These are phyloP conservation scores for Melanotaenia parkinsoni DNA, from an alignment of 2,797 vertebrate genomes.

Conservation along the genomic window DNA sequence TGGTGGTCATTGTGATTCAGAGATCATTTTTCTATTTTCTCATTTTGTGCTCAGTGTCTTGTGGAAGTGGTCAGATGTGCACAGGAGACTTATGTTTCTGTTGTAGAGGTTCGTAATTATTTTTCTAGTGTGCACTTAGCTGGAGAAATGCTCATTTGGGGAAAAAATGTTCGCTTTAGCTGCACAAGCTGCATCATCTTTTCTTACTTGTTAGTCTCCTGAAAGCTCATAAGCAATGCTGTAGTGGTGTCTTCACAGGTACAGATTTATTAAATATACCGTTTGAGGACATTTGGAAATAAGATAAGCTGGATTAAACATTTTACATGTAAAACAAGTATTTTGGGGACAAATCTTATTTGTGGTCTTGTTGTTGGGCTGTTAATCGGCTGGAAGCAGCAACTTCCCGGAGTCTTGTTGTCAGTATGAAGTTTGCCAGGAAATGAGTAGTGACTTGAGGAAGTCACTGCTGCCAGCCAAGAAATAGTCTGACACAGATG, in stretches of 20 bases:
- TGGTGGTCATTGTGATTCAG: conserved; percentile 35
- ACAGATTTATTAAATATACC: not conserved
- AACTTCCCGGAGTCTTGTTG: conserved; percentile 4
- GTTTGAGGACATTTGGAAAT: not conserved
- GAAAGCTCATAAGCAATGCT: not conserved
- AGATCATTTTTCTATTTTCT: conserved; percentile 44
- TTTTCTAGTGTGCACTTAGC: not conserved
- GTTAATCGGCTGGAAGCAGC: not conserved
- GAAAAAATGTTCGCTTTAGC: conserved; percentile 34
- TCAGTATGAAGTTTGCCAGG: conserved; percentile 3
- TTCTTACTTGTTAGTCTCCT: conserved; percentile 13
- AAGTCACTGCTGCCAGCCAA: conserved; percentile 5
- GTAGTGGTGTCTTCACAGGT: too few relatives aligned
- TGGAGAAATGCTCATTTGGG: conserved; percentile 11
- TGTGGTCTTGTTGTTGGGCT: not conserved
- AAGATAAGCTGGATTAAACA: not conserved
- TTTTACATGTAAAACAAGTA: not conserved
- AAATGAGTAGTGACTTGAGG: conserved; percentile 3
- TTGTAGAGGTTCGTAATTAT: not conserved
- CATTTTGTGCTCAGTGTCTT: conserved; percentile 30
- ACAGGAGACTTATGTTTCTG: not conserved
- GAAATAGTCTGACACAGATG: not conserved
- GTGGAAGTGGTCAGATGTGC: conserved; percentile 8
- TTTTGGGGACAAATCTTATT: not conserved
- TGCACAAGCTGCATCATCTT: conserved; percentile 22